A percentile compares a stretch with the other conserved stretches of the same genome.
Evolutionary conservation across 2,113 vertebrate genomes (phyloP).

Genomic region (Chloroceryle aenea): DNA sequence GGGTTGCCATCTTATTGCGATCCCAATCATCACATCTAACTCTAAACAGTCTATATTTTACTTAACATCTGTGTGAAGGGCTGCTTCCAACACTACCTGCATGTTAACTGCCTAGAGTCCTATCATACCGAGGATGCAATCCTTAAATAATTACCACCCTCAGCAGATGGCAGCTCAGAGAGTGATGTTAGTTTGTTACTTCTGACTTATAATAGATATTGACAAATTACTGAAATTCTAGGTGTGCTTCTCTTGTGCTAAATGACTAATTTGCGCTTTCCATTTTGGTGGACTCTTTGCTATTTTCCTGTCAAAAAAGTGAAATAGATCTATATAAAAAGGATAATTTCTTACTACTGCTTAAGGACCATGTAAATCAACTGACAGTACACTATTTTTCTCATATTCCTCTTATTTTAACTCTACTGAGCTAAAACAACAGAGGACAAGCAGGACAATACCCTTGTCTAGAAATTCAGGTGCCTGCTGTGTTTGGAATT

Average conservation of each 20-base stretch:
- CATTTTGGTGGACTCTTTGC: background rate
- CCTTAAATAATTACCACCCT: conserved; percentile 52
- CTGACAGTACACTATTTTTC: background rate
- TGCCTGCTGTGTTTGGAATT: conserved; percentile 64
- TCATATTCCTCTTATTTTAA: background rate
- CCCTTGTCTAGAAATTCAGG: conserved; percentile 18
- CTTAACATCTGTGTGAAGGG: conserved; percentile 54
- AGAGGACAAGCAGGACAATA: conserved; percentile 19
- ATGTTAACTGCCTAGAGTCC: conserved; percentile 2
- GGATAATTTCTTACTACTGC: background rate
- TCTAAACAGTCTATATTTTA: conserved; percentile 41
- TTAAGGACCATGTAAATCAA: background rate
- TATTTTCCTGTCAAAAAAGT: background rate
- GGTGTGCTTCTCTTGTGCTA: background rate
- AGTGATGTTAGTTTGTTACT: conserved; percentile 5
- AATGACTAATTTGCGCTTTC: background rate
- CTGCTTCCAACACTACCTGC: conserved; percentile 46
- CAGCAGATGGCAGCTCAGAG: conserved; percentile 34
- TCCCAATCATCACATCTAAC: background rate
- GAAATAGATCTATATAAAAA: background rate
- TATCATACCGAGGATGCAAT: background rate
- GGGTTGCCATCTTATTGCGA: background rate
- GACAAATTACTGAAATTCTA: conserved; percentile 13
- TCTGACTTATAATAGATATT: conserved; percentile 20
- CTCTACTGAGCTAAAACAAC: conserved; percentile 24